A percentile compares a stretch with the other conserved stretches of the same genome.
Conservation (phyloP, 2,113 vertebrate species). For the Crotophaga sulcirostris region DNA sequence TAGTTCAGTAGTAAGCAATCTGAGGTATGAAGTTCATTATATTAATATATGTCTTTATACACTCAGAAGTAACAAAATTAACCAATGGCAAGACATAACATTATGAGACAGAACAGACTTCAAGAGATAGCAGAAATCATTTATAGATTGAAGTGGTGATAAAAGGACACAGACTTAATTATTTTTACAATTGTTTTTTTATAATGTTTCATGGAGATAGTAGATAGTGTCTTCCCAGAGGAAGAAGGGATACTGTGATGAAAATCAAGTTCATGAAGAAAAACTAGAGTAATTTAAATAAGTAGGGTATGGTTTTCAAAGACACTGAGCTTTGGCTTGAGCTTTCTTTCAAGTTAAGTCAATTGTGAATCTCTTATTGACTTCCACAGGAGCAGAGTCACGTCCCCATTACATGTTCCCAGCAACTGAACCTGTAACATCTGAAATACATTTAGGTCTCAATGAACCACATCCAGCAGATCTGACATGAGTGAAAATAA, state of each 20-base stretch:
- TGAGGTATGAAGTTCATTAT: conserved; percentile 9
- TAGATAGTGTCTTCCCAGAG: conserved; percentile 17
- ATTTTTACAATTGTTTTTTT: conserved; percentile 45
- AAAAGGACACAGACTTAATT: conserved; percentile 37
- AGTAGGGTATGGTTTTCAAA: neutral
- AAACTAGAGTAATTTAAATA: conserved; percentile 22
- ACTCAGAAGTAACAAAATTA: conserved; percentile 45
- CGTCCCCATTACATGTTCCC: rapidly evolving
- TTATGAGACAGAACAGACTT: conserved; percentile 46
- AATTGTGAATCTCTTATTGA: neutral
- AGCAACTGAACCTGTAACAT: neutral
- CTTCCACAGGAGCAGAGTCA: neutral
- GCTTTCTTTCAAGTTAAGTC: neutral
- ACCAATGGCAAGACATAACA: conserved; percentile 19
- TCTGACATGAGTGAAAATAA: neutral
- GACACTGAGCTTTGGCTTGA: neutral
- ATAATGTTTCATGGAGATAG: conserved; percentile 25
- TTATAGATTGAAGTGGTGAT: conserved; percentile 41
- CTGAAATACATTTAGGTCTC: neutral
- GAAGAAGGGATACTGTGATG: conserved; percentile 28
- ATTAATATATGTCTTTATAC: conserved; percentile 33
- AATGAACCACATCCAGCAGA: neutral
- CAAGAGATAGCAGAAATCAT: conserved; percentile 44
- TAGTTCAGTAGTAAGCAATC: conserved; percentile 39
- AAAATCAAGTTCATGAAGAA: conserved; percentile 15